phyloP scores from a whole-genome alignment of 1,140 invertebrate genomes.

The Sinonovacula constricta region DNA sequence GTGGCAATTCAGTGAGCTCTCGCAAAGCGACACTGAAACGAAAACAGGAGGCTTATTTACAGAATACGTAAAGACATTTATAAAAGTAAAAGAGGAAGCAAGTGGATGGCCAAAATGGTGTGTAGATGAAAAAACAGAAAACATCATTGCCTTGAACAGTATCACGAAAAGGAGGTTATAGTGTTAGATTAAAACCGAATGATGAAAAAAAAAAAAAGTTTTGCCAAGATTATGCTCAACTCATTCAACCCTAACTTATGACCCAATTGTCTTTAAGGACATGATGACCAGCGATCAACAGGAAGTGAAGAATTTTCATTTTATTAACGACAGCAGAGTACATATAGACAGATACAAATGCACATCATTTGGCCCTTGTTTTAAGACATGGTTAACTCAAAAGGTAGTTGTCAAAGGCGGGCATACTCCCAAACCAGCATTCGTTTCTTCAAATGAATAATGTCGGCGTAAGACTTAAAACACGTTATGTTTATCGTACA shows the following conservation, averaged over 20 bases:
- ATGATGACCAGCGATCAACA: conserved; percentile 57
- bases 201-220: conserved; percentile 62
- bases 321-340: conserved; percentile 21
- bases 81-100: conserved; percentile 61
- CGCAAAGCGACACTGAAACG: conserved; percentile 49
- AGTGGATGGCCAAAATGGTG: too few species aligned
- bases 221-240: conserved; percentile 62
- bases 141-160: conserved; percentile 70
- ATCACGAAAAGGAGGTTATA: conserved; percentile 72
- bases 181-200: conserved; percentile 72
- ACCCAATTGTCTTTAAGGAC: conserved; percentile 56
- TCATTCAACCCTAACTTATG: conserved; percentile 59
- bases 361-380: too few species aligned
- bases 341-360: too few species aligned
- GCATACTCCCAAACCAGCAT: too few species aligned
- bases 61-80: conserved; percentile 57
- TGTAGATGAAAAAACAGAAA: conserved; percentile 45
- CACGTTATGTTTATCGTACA: too few species aligned
- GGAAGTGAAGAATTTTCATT: conserved; percentile 22
- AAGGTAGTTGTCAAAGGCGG: too few species aligned
- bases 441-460: too few species aligned
- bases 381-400: too few species aligned
- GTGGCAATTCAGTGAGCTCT: conserved; percentile 17
- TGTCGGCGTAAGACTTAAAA: too few species aligned
- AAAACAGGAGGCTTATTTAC: conserved; percentile 45